phyloP scores from a whole-genome alignment of 2,888 invertebrate genomes.

The Ichneumon xanthorius region DNA sequence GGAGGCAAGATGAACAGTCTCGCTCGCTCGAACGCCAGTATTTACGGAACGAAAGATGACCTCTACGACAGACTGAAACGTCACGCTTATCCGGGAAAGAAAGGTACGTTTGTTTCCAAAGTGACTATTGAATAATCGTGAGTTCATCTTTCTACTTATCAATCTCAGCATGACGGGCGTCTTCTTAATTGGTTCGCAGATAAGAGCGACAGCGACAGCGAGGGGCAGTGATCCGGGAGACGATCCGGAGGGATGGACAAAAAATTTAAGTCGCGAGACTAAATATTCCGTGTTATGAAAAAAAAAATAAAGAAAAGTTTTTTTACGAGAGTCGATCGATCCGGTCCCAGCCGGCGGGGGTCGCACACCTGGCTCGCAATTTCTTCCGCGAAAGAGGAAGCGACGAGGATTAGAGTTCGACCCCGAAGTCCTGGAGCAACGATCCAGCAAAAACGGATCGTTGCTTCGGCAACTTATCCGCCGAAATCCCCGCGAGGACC shows the following conservation, averaged over 20 bases:
- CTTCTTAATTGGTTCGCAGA: constrained; percentile 87
- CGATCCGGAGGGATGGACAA: constrained; percentile 31
- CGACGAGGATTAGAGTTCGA: constrained; percentile 61
- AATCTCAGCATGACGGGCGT: constrained; percentile 67
- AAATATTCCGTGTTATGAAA: constrained; percentile 35
- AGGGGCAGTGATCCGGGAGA: constrained; percentile 90
- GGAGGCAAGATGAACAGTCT: constrained; percentile 96
- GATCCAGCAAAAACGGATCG: constrained; percentile 75
- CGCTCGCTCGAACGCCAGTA: constrained; percentile 96
- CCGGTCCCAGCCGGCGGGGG: constrained; percentile 44
- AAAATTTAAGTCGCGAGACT: constrained; percentile 50
- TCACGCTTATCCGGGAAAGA: constrained; percentile 97
- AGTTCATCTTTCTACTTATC: constrained; percentile 64
- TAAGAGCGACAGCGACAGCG: constrained; percentile 97
- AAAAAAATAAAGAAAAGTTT: constrained; percentile 26
- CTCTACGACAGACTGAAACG: constrained; percentile 97
- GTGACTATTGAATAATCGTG: background rate
- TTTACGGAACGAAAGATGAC: constrained; percentile 98
- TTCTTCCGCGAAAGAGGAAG: constrained; percentile 41
- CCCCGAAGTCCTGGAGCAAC: constrained; percentile 76
- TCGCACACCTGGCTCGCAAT: constrained; percentile 56
- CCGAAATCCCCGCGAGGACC: constrained; percentile 35
- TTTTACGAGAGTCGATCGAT: constrained; percentile 23
- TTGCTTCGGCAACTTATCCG: constrained; percentile 76
- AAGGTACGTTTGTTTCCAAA: constrained; percentile 88